Conservation (phyloP, 2,797 vertebrate species). For the Schizopygopsis malacanthus region DNA sequence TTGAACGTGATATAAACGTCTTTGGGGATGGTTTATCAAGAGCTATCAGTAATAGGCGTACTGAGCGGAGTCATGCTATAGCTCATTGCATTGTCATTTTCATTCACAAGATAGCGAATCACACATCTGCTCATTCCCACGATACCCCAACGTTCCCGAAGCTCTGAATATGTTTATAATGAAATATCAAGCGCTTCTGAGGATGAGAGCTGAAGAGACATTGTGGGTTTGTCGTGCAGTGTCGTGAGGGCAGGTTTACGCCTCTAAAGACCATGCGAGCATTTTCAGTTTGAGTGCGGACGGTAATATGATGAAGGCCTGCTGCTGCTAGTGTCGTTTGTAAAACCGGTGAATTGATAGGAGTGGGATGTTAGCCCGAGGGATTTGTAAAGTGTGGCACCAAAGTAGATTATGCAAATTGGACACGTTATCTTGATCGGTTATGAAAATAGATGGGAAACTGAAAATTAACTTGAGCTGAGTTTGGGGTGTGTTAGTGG, state of each 20-base stretch:
- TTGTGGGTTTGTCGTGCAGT: not conserved
- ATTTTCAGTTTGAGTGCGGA: not conserved
- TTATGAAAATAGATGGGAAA: constrained; percentile 51
- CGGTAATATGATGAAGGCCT: constrained; percentile 27
- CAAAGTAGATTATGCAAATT: constrained; percentile 64
- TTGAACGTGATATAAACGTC: not conserved
- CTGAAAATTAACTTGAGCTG: constrained; percentile 15
- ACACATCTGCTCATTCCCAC: constrained; percentile 16
- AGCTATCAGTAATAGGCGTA: not conserved
- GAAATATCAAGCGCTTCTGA: constrained; percentile 11
- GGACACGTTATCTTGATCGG: constrained; percentile 52
- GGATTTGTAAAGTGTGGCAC: constrained; percentile 45
- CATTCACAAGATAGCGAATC: constrained; percentile 31
- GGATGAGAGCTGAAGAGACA: constrained; percentile 23
- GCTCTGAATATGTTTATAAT: constrained; percentile 50
- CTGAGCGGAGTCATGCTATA: not conserved
- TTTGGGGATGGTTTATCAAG: constrained; percentile 26
- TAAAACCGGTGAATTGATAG: constrained; percentile 12
- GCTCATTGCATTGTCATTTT: constrained; percentile 37
- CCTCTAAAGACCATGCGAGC: not conserved
- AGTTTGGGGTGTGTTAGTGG: not conserved
- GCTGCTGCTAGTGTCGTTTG: constrained; percentile 11
- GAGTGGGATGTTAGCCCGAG: constrained; percentile 33
- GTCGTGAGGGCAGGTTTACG: constrained; percentile 15
- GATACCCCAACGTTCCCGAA: constrained; percentile 27